phyloP scores from a whole-genome alignment of 2,888 invertebrate genomes.

The Azorinus chamasolen region DNA sequence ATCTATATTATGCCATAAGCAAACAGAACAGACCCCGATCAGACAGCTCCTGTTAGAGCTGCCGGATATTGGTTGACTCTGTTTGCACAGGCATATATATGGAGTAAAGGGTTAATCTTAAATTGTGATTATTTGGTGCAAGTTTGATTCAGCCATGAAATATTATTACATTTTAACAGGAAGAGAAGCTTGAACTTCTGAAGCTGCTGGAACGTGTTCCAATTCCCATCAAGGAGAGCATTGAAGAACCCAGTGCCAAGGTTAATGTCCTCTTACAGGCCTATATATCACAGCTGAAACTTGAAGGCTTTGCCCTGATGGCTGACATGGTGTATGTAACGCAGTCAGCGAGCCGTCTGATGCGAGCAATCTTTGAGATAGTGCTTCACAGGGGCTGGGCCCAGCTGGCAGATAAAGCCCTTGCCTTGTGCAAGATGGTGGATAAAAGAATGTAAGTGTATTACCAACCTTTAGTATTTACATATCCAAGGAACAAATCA shows the following conservation, averaged over 20 bases:
- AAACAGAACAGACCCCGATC: no score
- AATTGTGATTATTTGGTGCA: no score
- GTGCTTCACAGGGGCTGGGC: slow-evolving; percentile 98
- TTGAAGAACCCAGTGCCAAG: slow-evolving; percentile 99
- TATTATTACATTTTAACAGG: no score
- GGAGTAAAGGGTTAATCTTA: no score
- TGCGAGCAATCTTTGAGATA: slow-evolving; percentile 99
- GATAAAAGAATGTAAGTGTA: slow-evolving; percentile 93
- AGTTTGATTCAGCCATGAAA: no score
- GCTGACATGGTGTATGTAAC: slow-evolving; percentile 99
- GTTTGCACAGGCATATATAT: no score
- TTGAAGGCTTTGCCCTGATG: slow-evolving; percentile 99
- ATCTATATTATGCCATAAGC: no score
- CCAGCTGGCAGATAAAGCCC: slow-evolving; percentile 97
- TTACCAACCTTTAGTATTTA: background rate
- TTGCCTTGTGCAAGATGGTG: slow-evolving; percentile 99
- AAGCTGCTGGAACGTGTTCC: slow-evolving; percentile 98
- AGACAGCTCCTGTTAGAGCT: no score
- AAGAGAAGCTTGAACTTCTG: slow-evolving; percentile 98
- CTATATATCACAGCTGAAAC: slow-evolving; percentile 98
- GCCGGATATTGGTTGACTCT: no score
- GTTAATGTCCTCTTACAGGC: slow-evolving; percentile 98
- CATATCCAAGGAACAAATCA: no score
- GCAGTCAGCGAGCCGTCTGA: slow-evolving; percentile 97
- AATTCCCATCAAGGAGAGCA: slow-evolving; percentile 99